These are phyloP conservation scores for Gadus macrocephalus DNA, from an alignment of 2,113 vertebrate genomes.

Conservation along the genomic window DNA sequence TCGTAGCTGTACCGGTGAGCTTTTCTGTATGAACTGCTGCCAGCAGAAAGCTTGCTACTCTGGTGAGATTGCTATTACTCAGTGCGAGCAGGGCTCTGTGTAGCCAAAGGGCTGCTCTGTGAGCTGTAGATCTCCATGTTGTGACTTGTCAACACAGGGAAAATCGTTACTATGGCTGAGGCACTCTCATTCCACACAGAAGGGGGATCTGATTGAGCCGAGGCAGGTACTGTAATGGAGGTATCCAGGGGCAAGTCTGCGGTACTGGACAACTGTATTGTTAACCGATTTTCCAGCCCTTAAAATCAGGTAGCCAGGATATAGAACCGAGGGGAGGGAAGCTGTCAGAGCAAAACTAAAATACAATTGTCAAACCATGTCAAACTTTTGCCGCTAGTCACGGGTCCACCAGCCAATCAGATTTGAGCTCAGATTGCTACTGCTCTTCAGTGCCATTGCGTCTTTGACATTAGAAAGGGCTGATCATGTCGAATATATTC, in stretches of 20 bases:
- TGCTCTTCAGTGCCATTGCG: no score
- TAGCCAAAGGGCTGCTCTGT: slow-evolving; percentile 76
- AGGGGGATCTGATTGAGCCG: slow-evolving; percentile 57
- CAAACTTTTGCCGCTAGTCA: no score
- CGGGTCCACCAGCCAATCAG: no score
- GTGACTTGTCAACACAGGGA: slow-evolving; percentile 75
- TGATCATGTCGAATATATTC: no score
- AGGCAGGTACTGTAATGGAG: slow-evolving; percentile 54
- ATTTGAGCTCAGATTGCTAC: no score
- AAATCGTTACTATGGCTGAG: slow-evolving; percentile 71
- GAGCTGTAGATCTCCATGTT: slow-evolving; percentile 77
- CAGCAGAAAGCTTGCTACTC: slow-evolving; percentile 76
- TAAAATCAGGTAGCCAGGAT: not conserved
- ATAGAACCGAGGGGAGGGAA: no score
- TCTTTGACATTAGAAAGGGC: no score
- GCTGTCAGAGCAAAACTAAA: no score
- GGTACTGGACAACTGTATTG: slow-evolving; percentile 8
- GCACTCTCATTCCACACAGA: slow-evolving; percentile 67
- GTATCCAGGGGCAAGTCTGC: slow-evolving; percentile 1
- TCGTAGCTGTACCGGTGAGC: slow-evolving; percentile 76
- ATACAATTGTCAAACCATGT: no score
- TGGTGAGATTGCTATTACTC: slow-evolving; percentile 77
- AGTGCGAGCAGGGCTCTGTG: slow-evolving; percentile 65
- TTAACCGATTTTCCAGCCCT: slow-evolving; percentile 15
- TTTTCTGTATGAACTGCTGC: slow-evolving; percentile 75